Evolutionary conservation across 2,797 vertebrate species (phyloP).

Genomic region (Mustela erminea): DNA sequence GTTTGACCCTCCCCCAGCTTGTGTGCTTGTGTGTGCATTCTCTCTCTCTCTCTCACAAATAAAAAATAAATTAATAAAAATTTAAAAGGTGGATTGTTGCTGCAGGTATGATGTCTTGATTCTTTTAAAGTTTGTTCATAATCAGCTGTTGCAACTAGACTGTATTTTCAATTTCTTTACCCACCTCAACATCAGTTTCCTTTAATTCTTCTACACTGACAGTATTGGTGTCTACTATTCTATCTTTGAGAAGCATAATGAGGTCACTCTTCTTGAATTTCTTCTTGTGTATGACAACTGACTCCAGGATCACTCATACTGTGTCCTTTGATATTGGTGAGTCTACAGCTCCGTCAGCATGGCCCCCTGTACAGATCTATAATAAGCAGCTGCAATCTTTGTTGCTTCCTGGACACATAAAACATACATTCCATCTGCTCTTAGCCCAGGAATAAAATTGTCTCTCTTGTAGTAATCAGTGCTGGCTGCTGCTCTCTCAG

Average conservation of each 20-base stretch:
- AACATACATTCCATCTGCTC: constrained; percentile 94
- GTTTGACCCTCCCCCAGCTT: not conserved
- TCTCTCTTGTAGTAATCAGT: constrained; percentile 95
- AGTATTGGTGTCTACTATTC: constrained; percentile 94
- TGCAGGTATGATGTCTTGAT: constrained; percentile 92
- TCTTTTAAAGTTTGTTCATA: constrained; percentile 94
- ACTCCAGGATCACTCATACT: constrained; percentile 96
- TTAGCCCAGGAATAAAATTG: constrained; percentile 94
- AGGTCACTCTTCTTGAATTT: constrained; percentile 95
- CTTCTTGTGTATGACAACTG: constrained; percentile 95
- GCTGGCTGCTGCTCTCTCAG: constrained; percentile 93
- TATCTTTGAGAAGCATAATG: constrained; percentile 95
- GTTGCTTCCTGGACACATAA: constrained; percentile 93
- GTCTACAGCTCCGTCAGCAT: constrained; percentile 95
- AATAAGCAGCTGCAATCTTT: constrained; percentile 92
- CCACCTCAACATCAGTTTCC: constrained; percentile 94
- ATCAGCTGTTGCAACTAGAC: constrained; percentile 94
- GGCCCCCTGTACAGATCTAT: constrained; percentile 93
- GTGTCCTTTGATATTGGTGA: constrained; percentile 94
- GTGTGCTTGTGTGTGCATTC: not conserved
- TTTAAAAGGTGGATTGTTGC: constrained; percentile 89
- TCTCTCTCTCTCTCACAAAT: not conserved
- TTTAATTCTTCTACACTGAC: constrained; percentile 93
- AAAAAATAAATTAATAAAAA: not conserved
- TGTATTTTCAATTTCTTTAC: constrained; percentile 94